These are phyloP conservation scores for Idaea aversata DNA, from an alignment of 2,888 invertebrate species.

Conservation along the genomic window DNA sequence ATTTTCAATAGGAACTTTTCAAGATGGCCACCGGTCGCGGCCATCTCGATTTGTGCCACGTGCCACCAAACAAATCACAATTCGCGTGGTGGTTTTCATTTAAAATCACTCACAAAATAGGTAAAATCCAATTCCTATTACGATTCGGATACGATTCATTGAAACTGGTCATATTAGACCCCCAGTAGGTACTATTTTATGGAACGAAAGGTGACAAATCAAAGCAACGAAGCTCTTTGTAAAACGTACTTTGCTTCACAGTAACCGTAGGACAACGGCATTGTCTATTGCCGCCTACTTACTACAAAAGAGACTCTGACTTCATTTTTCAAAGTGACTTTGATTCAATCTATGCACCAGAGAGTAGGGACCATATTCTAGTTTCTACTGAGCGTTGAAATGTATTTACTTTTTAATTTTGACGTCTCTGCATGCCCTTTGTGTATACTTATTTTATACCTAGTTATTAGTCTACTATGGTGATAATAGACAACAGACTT, in stretches of 20 bases:
- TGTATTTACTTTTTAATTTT: conserved; percentile 17
- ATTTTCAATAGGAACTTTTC: too few species aligned
- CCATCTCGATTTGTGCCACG: too few species aligned
- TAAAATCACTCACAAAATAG: too few species aligned
- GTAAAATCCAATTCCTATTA: too few species aligned
- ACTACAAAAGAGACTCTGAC: conserved; percentile 38
- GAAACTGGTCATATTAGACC: too few species aligned
- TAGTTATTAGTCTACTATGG: too few species aligned
- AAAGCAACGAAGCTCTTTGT: conserved; percentile 32
- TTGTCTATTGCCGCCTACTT: conserved; percentile 39
- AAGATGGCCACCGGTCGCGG: too few species aligned
- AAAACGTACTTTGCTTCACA: conserved; percentile 29
- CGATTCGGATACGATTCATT: too few species aligned
- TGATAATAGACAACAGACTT: background rate
- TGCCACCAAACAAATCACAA: too few species aligned
- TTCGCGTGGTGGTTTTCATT: too few species aligned
- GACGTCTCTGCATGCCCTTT: background rate
- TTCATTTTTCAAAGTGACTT: conserved; percentile 62
- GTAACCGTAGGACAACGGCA: conserved; percentile 32
- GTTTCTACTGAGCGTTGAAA: conserved; percentile 24
- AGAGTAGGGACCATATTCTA: conserved; percentile 35
- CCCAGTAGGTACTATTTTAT: background rate
- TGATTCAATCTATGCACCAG: conserved; percentile 57
- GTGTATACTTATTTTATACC: background rate
- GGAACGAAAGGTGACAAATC: conserved; percentile 16